phyloP scores from a whole-genome alignment of 2,888 invertebrate species.

The Metellina segmentata region DNA sequence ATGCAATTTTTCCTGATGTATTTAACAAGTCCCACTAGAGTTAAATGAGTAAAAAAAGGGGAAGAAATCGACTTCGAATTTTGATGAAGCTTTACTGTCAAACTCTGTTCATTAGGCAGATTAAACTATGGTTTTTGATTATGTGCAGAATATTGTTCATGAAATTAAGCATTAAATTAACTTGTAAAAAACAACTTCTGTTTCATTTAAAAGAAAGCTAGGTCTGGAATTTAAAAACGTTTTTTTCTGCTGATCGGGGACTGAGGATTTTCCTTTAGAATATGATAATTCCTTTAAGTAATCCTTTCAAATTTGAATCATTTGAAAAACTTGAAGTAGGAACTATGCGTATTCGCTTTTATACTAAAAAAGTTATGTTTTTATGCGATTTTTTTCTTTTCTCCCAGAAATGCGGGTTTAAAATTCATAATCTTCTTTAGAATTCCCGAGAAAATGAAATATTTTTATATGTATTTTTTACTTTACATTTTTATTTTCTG shows the following conservation, averaged over 20 bases:
- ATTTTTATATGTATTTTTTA: background rate
- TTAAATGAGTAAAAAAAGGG: background rate
- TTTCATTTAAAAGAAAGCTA: background rate
- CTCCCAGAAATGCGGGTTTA: background rate
- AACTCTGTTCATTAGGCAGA: slow-evolving; percentile 63
- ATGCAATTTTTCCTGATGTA: slow-evolving; percentile 15
- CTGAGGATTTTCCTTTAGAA: background rate
- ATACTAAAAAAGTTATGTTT: background rate
- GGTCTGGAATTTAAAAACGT: background rate
- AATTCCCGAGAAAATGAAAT: background rate
- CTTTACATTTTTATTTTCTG: background rate
- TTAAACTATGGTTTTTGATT: slow-evolving; percentile 64
- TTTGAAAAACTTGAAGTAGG: background rate
- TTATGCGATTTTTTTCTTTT: background rate
- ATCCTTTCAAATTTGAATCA: slow-evolving; percentile 14
- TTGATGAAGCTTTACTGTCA: slow-evolving; percentile 42
- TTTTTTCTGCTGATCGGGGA: background rate
- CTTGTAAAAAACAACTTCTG: slow-evolving; percentile 24
- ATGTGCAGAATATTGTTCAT: slow-evolving; percentile 27
- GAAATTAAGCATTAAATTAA: slow-evolving; percentile 34
- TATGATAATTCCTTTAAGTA: slow-evolving; percentile 39
- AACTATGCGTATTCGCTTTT: background rate
- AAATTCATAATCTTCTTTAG: background rate
- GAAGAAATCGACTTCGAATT: background rate
- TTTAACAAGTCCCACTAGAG: slow-evolving; percentile 62